phyloP scores from a whole-genome alignment of 2,888 invertebrate species.

The Nephrotoma flavescens region DNA sequence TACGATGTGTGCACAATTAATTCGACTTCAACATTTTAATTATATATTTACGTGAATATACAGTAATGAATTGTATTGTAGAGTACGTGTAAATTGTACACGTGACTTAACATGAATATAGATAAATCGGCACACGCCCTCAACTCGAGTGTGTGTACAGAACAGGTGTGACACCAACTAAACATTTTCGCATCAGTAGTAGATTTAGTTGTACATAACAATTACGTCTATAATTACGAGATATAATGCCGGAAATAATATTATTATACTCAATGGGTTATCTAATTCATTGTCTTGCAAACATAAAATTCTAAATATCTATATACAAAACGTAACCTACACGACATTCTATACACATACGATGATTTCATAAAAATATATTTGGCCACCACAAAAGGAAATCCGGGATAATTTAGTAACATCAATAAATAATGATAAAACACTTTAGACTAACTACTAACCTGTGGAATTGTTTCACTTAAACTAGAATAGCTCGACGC shows the following conservation, averaged over 20 bases:
- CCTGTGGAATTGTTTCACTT: slow-evolving; percentile 40
- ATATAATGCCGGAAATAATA: neutral
- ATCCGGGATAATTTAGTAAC: neutral
- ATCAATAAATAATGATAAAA: neutral
- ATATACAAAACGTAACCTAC: neutral
- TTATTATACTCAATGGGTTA: neutral
- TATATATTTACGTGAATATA: neutral
- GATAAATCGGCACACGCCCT: neutral
- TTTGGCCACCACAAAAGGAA: neutral
- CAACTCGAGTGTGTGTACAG: neutral
- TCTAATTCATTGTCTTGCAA: neutral
- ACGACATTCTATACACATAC: neutral
- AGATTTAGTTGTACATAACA: neutral
- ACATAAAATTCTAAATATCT: neutral
- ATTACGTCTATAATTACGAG: neutral
- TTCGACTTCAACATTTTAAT: neutral
- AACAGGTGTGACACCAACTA: neutral
- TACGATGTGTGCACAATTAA: neutral
- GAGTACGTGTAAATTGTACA: neutral
- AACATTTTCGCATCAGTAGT: neutral
- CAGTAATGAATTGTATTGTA: neutral
- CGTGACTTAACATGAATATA: neutral
- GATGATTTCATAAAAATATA: neutral
- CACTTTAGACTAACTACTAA: slow-evolving; percentile 28
- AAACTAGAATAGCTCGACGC: slow-evolving; percentile 50